phyloP scores from a whole-genome alignment of 2,888 invertebrate genomes.

The Diarsia mendica region DNA sequence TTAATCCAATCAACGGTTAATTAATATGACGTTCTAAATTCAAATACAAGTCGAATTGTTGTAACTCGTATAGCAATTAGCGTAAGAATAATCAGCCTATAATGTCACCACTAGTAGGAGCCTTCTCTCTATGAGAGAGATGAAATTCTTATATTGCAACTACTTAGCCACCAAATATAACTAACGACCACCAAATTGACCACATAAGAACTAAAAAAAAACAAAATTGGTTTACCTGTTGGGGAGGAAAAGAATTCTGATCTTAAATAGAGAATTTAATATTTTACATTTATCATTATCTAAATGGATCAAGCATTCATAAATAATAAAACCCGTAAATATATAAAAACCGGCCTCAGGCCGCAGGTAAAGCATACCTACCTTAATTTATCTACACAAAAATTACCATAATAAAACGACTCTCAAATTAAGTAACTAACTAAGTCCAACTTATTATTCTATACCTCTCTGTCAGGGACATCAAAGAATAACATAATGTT shows the following conservation, averaged over 20 bases:
- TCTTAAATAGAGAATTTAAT: neutral
- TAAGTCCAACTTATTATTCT: slow-evolving; percentile 31
- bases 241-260: neutral
- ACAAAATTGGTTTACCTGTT: neutral
- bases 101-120: too few species aligned
- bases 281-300: neutral
- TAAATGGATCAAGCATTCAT: neutral
- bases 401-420: neutral
- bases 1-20: neutral
- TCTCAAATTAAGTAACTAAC: slow-evolving; percentile 17
- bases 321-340: neutral
- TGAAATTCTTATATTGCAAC: too few species aligned
- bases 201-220: neutral
- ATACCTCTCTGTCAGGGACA: slow-evolving; percentile 24
- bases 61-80: neutral
- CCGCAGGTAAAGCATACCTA: neutral
- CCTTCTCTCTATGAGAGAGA: too few species aligned
- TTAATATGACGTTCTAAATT: neutral
- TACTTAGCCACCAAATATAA: neutral
- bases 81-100: too few species aligned
- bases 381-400: neutral
- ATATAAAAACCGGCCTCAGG: neutral
- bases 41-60: neutral
- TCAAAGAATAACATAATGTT: slow-evolving; percentile 49
- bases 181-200: neutral